phyloP scores from a whole-genome alignment of 2,113 vertebrate species.

The Sinocyclocheilus rhinocerous region DNA sequence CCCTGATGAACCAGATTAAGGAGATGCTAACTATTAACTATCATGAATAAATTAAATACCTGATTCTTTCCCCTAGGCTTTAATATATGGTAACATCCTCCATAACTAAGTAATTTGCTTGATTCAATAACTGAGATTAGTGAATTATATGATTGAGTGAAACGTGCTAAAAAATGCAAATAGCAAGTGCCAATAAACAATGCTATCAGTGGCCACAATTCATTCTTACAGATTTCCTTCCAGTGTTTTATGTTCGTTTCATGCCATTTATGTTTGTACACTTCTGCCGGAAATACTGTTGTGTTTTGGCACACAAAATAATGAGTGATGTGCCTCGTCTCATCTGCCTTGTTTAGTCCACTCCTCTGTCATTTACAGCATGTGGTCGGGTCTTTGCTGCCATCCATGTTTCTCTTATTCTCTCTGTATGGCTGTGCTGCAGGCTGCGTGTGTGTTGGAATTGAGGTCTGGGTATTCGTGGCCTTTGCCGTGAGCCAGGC shows the following conservation, averaged over 20 bases:
- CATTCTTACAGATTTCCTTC: background rate
- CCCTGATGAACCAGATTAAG: background rate
- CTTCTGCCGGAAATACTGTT: background rate
- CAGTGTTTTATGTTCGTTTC: background rate
- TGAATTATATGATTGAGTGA: background rate
- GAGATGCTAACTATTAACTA: background rate
- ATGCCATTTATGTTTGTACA: background rate
- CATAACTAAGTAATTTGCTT: background rate
- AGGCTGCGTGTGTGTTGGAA: background rate
- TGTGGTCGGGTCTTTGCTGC: background rate
- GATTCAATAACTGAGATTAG: background rate
- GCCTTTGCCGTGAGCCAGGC: constrained; percentile 15
- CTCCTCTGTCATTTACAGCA: background rate
- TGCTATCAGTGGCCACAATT: background rate
- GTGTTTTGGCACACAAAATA: background rate
- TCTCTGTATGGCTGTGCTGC: constrained; percentile 9
- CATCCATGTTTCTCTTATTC: background rate
- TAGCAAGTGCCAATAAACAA: background rate
- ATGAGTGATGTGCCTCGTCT: background rate
- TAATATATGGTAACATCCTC: background rate
- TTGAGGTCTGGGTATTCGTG: constrained; percentile 17
- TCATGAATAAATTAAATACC: background rate
- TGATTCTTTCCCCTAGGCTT: background rate
- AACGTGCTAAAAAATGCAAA: background rate
- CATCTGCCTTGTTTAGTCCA: background rate